A percentile compares a stretch with the other conserved stretches of the same genome.
Evolutionary conservation across 2,888 invertebrate species (phyloP).

Genomic region (Papilio gigon): DNA sequence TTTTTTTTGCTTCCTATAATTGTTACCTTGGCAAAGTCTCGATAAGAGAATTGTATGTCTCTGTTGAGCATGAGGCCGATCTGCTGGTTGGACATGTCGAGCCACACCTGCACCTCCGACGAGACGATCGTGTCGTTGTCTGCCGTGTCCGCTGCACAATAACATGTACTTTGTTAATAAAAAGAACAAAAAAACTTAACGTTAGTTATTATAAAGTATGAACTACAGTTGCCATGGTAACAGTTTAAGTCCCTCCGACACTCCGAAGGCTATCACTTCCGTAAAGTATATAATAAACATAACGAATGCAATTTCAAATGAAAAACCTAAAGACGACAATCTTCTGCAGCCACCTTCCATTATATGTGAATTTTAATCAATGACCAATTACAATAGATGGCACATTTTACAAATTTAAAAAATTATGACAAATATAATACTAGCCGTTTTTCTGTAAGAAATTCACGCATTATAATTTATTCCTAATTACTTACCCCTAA

Average conservation of each 20-base stretch:
- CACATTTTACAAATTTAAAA: neutral
- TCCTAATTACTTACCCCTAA: too few species aligned
- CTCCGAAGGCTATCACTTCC: too few species aligned
- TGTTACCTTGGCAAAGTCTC: conserved; percentile 88
- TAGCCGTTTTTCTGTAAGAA: too few species aligned
- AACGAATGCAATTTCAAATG: too few species aligned
- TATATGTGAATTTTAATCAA: neutral
- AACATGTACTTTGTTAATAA: neutral
- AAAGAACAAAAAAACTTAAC: neutral
- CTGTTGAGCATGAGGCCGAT: conserved; percentile 94
- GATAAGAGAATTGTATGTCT: conserved; percentile 92
- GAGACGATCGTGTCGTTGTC: conserved; percentile 93
- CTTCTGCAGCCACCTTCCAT: neutral
- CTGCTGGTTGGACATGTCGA: conserved; percentile 98
- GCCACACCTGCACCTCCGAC: conserved; percentile 93
- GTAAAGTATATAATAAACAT: too few species aligned
- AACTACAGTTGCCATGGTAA: too few species aligned
- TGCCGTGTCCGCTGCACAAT: conserved; percentile 84
- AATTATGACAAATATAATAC: too few species aligned
- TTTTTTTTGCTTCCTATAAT: too few species aligned
- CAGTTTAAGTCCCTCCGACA: too few species aligned
- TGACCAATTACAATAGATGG: neutral
- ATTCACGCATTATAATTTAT: too few species aligned
- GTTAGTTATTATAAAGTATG: too few species aligned
- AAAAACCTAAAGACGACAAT: too few species aligned